Evolutionary conservation across 2,888 invertebrate genomes (phyloP).

Genomic region (Pyrrhia umbra): DNA sequence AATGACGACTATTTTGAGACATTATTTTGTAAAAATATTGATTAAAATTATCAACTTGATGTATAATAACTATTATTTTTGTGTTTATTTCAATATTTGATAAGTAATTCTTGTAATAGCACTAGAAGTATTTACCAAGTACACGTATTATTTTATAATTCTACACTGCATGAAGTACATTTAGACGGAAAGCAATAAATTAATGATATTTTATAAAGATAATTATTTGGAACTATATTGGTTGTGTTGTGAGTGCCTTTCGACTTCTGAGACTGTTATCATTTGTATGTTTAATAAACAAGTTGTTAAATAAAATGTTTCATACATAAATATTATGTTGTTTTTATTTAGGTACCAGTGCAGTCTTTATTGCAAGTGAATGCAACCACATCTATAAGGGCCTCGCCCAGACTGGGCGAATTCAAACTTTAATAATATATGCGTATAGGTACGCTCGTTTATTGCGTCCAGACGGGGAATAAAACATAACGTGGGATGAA

Average conservation of each 20-base stretch:
- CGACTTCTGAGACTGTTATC: constrained; percentile 79
- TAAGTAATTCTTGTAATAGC: not conserved
- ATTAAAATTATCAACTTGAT: not conserved
- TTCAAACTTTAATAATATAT: no score
- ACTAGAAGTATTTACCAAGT: not conserved
- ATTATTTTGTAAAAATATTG: no score
- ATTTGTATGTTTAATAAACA: constrained; percentile 69
- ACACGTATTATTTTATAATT: constrained; percentile 12
- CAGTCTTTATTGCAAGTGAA: no score
- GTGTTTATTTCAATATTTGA: not conserved
- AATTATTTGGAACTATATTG: constrained; percentile 51
- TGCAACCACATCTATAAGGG: no score
- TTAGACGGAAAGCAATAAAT: constrained; percentile 37
- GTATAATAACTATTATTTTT: not conserved
- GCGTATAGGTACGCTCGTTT: no score
- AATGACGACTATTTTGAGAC: no score
- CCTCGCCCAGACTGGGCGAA: no score
- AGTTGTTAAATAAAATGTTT: constrained; percentile 77
- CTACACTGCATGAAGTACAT: constrained; percentile 1
- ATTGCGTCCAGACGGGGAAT: no score
- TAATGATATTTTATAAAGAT: constrained; percentile 4
- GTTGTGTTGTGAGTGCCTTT: constrained; percentile 81
- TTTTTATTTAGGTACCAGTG: not conserved
- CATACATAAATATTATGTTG: constrained; percentile 1
- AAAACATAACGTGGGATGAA: no score